Conservation (phyloP, 2,888 invertebrate species). For the Tachina grossa region DNA sequence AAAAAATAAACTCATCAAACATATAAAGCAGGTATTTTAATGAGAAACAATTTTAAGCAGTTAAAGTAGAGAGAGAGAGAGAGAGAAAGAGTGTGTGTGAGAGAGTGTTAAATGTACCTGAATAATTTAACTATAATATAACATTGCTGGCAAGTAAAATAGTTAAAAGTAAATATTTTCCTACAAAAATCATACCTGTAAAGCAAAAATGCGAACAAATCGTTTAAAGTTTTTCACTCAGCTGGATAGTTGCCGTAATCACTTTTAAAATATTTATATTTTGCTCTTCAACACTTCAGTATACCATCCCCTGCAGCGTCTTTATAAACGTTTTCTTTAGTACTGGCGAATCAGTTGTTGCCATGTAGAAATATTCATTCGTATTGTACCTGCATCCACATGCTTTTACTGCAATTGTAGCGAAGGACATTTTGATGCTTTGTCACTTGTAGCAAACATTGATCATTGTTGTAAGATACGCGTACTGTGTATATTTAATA, state of each 20-base stretch:
- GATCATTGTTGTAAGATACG: constrained; percentile 59
- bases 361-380: background rate
- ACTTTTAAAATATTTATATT: constrained; percentile 31
- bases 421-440: constrained; percentile 61
- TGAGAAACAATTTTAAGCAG: constrained; percentile 1
- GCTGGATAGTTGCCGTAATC: background rate
- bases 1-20: background rate
- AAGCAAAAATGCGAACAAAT: background rate
- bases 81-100: too few species aligned
- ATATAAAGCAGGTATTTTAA: constrained; percentile 1
- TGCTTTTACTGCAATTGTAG: background rate
- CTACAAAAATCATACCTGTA: background rate
- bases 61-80: background rate
- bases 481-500: too few species aligned
- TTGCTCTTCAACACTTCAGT: background rate
- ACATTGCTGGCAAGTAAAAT: background rate
- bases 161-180: background rate
- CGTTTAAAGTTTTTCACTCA: background rate
- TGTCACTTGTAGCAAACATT: constrained; percentile 61
- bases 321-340: constrained; percentile 41
- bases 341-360: constrained; percentile 35
- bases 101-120: constrained; percentile 2
- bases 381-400: background rate
- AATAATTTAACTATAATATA: constrained; percentile 3
- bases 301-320: background rate